Evolutionary conservation across 2,113 vertebrate species (phyloP), one percentile per base, ranked within the genome.

Genomic region (Paralichthys olivaceus): DNA sequence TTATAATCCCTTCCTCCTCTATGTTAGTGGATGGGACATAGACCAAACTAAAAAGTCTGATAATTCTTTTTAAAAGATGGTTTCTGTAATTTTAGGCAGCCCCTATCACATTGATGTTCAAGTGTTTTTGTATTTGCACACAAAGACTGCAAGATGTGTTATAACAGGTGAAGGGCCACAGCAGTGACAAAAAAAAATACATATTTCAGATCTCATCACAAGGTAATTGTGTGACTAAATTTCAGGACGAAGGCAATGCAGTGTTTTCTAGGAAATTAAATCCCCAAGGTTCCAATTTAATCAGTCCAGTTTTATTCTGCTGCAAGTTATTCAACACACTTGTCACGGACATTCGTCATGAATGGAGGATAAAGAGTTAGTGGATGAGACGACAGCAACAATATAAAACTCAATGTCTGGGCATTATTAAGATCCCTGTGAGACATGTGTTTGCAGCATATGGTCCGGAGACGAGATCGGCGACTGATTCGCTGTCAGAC

Each of bases 361-460:
- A 20, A 4, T 34, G 29, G 47, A 60, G 58, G 59, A 64, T 47
- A 62, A 66, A 59, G 15, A n/a, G 43, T 4, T 5, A 7, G 0
- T 6, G 61, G 43, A 73, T 69, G 14, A 54, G 43, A 63, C 53
- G 72, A 75, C 81, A 66, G 67, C 59, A 17, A 26, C 58, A 65
- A 65, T 79, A 37, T 62, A 58, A 75, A 79, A 65, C 8, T 37
- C 25, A 26, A 40, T 26, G 29, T 14, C 72, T 23, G 22, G 29
- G 19, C 1, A 8, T 75, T 77, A 69, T 55, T 12, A 45, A 17
- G 62, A 68, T 61, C 17, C 45, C 45, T 19, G 45, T 47, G 45
- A 47, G 15, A 4, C 87, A 80, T 80, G 71, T 89, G 79, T 56
- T 29, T 69, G 62, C 47, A 69, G 68, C 83, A 81, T 77, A 72